phyloP scores from a whole-genome alignment of 1,140 invertebrate genomes.

The Drosophila yakuba region DNA sequence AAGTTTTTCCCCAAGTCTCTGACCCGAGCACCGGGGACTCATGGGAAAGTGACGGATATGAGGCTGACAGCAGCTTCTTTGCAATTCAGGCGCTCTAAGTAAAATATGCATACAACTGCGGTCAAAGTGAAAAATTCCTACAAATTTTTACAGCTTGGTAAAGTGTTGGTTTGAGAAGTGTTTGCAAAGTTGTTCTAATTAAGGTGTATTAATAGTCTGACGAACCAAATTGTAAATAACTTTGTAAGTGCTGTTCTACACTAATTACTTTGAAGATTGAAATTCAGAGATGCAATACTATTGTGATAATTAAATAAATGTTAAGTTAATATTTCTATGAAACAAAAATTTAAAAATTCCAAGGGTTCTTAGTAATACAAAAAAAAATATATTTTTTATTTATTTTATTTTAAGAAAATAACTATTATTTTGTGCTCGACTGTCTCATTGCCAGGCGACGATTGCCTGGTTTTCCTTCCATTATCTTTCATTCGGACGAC shows the following conservation, averaged over 20 bases:
- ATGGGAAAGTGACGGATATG: conserved; percentile 50
- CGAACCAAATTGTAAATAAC: too few relatives aligned
- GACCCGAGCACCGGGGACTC: conserved; percentile 20
- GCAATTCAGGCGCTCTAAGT: not conserved
- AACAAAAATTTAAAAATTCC: too few relatives aligned
- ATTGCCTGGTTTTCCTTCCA: conserved; percentile 13
- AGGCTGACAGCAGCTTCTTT: conserved; percentile 36
- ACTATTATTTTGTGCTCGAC: not conserved
- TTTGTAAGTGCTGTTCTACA: too few relatives aligned
- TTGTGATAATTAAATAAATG: too few relatives aligned
- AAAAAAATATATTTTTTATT: too few relatives aligned
- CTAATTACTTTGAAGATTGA: too few relatives aligned
- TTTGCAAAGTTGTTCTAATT: too few relatives aligned
- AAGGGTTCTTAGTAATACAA: too few relatives aligned
- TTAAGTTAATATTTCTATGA: too few relatives aligned
- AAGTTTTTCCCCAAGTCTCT: conserved; percentile 45
- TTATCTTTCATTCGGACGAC: conserved; percentile 32
- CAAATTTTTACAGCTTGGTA: not conserved
- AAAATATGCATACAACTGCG: conserved; percentile 21
- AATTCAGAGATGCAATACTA: too few relatives aligned
- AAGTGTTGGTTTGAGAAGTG: not conserved
- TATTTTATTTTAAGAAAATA: not conserved
- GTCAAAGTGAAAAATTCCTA: conserved; percentile 2
- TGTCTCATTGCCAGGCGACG: conserved; percentile 6
- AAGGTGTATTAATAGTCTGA: too few relatives aligned